Conservation (phyloP, 2,113 vertebrate species). For the Callaeas wilsoni region DNA sequence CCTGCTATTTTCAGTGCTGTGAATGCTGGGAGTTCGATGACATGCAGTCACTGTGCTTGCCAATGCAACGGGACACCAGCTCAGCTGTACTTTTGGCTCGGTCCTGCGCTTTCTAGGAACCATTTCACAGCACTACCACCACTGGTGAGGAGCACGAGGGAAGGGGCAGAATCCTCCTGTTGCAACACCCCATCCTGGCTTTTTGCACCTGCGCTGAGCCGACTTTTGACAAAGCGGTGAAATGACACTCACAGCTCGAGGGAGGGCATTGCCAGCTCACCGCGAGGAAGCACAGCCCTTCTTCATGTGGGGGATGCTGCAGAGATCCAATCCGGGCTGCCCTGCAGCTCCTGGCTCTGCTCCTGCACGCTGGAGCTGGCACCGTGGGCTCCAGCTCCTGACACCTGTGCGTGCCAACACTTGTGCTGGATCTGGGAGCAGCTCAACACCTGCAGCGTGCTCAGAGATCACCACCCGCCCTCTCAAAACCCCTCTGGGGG, state of each 20-base stretch:
- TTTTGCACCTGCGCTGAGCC: not conserved
- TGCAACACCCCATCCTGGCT: not conserved
- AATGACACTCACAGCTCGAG: not conserved
- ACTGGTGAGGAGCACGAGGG: not conserved
- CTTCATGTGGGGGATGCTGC: accelerated
- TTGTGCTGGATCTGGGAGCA: not conserved
- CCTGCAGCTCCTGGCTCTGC: not conserved
- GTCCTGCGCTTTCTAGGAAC: constrained; percentile 41
- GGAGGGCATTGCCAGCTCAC: accelerated
- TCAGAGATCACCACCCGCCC: not conserved
- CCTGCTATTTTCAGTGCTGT: not conserved
- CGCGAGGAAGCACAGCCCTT: not conserved
- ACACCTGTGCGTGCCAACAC: not conserved
- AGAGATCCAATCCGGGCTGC: not conserved
- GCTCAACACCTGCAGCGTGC: not conserved
- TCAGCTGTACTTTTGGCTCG: constrained; percentile 38
- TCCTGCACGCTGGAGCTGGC: not conserved
- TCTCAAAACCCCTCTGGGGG: not conserved
- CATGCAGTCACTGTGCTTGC: not conserved
- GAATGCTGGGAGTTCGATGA: not conserved
- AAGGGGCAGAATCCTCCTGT: not conserved
- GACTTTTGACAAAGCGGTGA: not conserved
- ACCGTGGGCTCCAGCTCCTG: not conserved
- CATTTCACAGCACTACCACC: not conserved
- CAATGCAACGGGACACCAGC: constrained; percentile 41